Conservation (phyloP, 2,113 vertebrate species). For the Tyto alba region DNA sequence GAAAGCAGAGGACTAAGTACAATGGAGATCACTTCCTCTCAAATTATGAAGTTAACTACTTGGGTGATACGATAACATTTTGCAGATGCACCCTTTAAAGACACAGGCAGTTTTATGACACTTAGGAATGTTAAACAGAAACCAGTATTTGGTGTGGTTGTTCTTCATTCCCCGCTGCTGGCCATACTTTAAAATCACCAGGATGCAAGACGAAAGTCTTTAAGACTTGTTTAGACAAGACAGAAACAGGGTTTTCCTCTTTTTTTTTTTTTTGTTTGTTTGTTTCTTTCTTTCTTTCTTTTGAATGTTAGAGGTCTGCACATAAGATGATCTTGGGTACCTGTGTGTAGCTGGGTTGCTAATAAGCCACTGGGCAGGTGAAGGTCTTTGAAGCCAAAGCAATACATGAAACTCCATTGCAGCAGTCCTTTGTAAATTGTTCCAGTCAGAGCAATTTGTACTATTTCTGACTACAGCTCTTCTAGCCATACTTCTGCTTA, state of each 20-base stretch:
- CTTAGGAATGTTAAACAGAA: background rate
- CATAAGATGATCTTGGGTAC: fast-evolving
- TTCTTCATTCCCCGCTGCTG: background rate
- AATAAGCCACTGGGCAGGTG: background rate
- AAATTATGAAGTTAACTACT: background rate
- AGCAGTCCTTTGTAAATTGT: background rate
- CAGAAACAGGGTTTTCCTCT: background rate
- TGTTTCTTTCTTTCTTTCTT: background rate
- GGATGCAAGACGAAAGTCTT: background rate
- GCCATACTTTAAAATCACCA: background rate
- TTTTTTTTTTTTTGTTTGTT: background rate
- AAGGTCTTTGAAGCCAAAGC: background rate
- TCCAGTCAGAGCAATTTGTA: background rate
- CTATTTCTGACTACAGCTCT: background rate
- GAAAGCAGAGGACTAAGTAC: background rate
- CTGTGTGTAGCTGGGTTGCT: background rate
- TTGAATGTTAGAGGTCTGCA: background rate
- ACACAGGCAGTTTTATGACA: fast-evolving
- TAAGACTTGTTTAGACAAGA: background rate
- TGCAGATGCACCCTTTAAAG: background rate
- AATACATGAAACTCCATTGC: background rate
- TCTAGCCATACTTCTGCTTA: background rate
- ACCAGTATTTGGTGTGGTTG: background rate
- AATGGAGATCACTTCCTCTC: background rate
- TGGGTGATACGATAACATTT: background rate